These are phyloP conservation scores for Polyergus mexicanus DNA, from an alignment of 1,140 invertebrate species.

Conservation along the genomic window DNA sequence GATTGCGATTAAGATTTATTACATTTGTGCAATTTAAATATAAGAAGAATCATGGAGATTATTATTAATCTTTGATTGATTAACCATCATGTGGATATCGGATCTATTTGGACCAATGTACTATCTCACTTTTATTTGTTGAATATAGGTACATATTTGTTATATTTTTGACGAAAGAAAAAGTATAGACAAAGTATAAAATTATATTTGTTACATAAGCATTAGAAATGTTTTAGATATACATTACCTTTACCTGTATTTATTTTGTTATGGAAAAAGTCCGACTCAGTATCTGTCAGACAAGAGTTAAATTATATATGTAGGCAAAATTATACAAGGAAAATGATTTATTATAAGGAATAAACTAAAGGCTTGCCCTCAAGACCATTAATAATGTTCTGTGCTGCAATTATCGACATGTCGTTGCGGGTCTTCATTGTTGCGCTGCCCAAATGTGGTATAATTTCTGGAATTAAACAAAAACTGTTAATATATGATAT, in stretches of 20 bases:
- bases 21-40: constrained; percentile 6
- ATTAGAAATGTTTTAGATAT: too few species aligned
- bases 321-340: background rate
- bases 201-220: too few species aligned
- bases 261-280: too few species aligned
- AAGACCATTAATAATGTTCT: constrained; percentile 93
- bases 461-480: constrained; percentile 88
- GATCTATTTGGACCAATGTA: too few species aligned
- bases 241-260: too few species aligned
- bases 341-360: constrained; percentile 67
- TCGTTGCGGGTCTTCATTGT: constrained; percentile 91
- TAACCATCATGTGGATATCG: too few species aligned
- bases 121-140: too few species aligned
- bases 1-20: background rate
- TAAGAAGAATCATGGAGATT: background rate
- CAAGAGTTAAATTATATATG: too few species aligned
- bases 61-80: constrained; percentile 1
- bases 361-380: constrained; percentile 89
- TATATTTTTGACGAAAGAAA: too few species aligned
- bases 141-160: too few species aligned
- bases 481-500: constrained; percentile 49
- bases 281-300: too few species aligned
- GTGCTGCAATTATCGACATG: constrained; percentile 93
- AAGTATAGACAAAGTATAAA: too few species aligned
- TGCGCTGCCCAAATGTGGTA: constrained; percentile 96